Evolutionary conservation across 2,888 invertebrate genomes (phyloP), one percentile per base, ranked within the genome.

Genomic region (Parnassius orleans): DNA sequence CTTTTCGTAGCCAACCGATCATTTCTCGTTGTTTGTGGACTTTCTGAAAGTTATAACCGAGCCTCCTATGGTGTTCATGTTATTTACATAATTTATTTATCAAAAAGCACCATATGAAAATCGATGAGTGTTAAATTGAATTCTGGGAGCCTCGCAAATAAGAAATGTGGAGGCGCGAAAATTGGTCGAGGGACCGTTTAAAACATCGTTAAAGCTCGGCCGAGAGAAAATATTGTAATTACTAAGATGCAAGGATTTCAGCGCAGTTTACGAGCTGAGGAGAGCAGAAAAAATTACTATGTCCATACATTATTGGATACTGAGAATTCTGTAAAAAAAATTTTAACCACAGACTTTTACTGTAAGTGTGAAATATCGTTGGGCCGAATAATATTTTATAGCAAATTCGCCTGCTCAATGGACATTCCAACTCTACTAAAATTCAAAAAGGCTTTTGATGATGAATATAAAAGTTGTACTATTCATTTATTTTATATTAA

Each of bases 111-210:
- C 79, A 77, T 80, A 82, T 83, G 83, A 87, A 87, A 81, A 80
- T 81, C 84, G 86, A 86, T 84, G 86, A 81, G 85, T 86, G 87
- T 83, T 87, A 86, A 92, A 92, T 92, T 92, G 90, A 90, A 88
- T 91, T 85, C 84, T 82, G 79, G 83, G 83, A 85, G 84, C 81
- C 80, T 74, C 78, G 77, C 84, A 87, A 90, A 90, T 90, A 88
- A 87, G 85, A 87, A 86, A 81, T 76, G 33, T 33, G 81, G 75
- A 83, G 83, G 87, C 77, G 88, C 83, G 87, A 87, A 90, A 90
- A 90, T 90, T 89, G 88, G 78, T 71, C 70, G 75, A 72, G 75
- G 75, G 75, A 79, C 83, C 86, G 84, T 87, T 90, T 90, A 90
- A 90, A 90, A 83, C 83, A 83, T 90, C 90, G 88, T 90, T 88